These are phyloP conservation scores for Probaryconus sp. DNA, from an alignment of 1,140 invertebrate species.

Conservation along the genomic window DNA sequence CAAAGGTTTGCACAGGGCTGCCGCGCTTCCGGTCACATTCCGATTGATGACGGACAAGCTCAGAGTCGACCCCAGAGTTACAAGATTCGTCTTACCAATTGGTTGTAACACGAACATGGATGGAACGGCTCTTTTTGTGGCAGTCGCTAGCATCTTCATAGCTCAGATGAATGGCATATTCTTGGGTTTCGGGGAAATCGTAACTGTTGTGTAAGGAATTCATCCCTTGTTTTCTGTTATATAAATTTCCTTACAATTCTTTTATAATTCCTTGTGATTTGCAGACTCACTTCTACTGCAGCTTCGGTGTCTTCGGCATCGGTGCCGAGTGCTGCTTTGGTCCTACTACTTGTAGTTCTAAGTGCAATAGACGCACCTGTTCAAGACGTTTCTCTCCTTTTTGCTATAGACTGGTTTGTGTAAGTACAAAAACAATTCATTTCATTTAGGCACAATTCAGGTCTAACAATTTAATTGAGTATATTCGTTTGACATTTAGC, in stretches of 20 bases:
- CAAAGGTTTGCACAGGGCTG: conserved; percentile 84
- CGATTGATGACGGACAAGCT: conserved; percentile 95
- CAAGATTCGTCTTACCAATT: conserved; percentile 93
- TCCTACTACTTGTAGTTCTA: conserved; percentile 90
- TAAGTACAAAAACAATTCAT: no score
- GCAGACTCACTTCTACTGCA: conserved; percentile 92
- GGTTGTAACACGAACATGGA: conserved; percentile 97
- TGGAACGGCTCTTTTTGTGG: conserved; percentile 94
- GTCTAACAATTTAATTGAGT: conserved; percentile 2
- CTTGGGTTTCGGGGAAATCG: conserved; percentile 87
- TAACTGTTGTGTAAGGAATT: conserved; percentile 87
- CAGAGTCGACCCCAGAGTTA: conserved; percentile 92
- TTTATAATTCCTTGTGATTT: conserved; percentile 10
- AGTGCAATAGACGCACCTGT: conserved; percentile 90
- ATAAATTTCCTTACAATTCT: background rate
- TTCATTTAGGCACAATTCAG: no score
- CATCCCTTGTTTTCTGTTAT: background rate
- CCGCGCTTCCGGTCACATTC: conserved; percentile 96
- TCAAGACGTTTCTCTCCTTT: conserved; percentile 89
- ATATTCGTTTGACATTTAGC: conserved; percentile 75
- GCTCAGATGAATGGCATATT: conserved; percentile 93
- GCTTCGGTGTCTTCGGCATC: conserved; percentile 95
- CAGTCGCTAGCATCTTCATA: conserved; percentile 93
- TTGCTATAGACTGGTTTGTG: conserved; percentile 95
- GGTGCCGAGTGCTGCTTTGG: conserved; percentile 94